Evolutionary conservation across 2,797 vertebrate species (phyloP).

Genomic region (Aldrovandia affinis): DNA sequence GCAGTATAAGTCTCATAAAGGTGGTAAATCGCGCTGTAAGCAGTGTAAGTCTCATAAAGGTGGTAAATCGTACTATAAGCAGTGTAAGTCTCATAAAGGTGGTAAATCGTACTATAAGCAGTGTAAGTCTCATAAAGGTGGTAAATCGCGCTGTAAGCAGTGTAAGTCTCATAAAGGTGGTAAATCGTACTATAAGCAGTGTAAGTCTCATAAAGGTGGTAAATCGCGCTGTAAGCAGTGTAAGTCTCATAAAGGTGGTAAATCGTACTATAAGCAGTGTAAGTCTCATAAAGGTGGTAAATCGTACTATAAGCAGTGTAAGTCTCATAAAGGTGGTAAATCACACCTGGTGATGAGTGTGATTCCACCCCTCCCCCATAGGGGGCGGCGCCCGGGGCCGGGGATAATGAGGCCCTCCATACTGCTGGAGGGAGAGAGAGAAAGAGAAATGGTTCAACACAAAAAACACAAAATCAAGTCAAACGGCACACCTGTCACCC

Average conservation of each 20-base stretch:
- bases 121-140: neutral
- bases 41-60: neutral
- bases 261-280: neutral
- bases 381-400: constrained; percentile 62
- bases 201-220: too few relatives aligned
- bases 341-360: constrained; percentile 57
- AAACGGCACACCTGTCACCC: too few relatives aligned
- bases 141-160: neutral
- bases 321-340: too few relatives aligned
- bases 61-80: neutral
- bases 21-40: neutral
- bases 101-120: neutral
- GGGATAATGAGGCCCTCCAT: constrained; percentile 36
- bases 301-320: too few relatives aligned
- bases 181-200: too few relatives aligned
- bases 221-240: too few relatives aligned
- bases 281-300: too few relatives aligned
- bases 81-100: neutral
- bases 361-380: constrained; percentile 68
- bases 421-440: neutral
- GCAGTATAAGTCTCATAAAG: too few relatives aligned
- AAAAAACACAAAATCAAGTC: too few relatives aligned
- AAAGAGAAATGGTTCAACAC: neutral
- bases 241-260: too few relatives aligned
- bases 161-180: too few relatives aligned